phyloP scores from a whole-genome alignment of 2,797 vertebrate species.

The Mycteria americana region DNA sequence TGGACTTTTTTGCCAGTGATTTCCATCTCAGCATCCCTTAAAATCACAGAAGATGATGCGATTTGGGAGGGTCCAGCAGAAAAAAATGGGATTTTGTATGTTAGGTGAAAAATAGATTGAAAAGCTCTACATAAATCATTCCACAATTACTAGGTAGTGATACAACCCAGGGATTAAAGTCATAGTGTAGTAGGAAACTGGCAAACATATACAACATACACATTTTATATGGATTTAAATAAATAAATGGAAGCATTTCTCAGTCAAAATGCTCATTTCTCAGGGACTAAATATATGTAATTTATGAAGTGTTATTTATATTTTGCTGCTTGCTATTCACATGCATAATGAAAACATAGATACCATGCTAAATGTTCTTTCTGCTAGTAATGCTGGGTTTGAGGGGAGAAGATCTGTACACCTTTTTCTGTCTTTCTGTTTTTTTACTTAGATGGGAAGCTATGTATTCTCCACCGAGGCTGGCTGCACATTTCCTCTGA shows the following conservation, averaged over 20 bases:
- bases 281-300: neutral
- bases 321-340: neutral
- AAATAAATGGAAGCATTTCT: constrained; percentile 13
- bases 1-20: neutral
- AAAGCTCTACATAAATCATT: neutral
- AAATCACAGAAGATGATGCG: neutral
- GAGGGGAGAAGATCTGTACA: neutral
- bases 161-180: neutral
- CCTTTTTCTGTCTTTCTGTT: neutral
- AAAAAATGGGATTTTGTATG: neutral
- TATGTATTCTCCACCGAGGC: neutral
- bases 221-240: neutral
- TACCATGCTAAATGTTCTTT: neutral
- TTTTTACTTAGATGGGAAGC: neutral
- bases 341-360: neutral
- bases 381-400: constrained; percentile 5
- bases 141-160: neutral
- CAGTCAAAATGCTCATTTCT: neutral
- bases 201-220: neutral
- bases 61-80: neutral
- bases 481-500: neutral
- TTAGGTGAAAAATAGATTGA: neutral
- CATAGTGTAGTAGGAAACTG: neutral
- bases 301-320: neutral
- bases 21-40: neutral